phyloP scores from a whole-genome alignment of 2,113 vertebrate genomes.

The Labeo catla region DNA sequence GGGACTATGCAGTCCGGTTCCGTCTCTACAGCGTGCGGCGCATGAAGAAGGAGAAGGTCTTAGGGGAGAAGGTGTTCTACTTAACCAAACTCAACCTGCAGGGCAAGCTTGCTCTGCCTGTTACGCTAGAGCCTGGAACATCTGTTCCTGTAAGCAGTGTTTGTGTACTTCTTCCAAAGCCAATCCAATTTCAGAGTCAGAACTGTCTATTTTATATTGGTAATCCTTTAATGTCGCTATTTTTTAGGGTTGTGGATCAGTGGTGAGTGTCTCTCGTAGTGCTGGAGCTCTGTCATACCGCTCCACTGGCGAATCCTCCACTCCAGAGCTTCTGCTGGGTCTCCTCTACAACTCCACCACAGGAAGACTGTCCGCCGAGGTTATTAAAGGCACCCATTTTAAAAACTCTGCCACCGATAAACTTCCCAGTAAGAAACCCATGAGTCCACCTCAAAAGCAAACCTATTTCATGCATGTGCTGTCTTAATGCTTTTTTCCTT shows the following conservation, averaged over 20 bases:
- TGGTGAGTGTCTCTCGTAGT: constrained; percentile 91
- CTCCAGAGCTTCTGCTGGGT: constrained; percentile 93
- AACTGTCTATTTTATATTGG: background rate
- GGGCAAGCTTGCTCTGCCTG: constrained; percentile 93
- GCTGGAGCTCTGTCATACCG: constrained; percentile 89
- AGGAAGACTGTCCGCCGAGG: constrained; percentile 92
- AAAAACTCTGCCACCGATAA: constrained; percentile 92
- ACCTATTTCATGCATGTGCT: background rate
- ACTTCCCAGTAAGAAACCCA: constrained; percentile 88
- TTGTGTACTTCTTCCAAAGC: background rate
- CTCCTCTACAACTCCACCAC: constrained; percentile 95
- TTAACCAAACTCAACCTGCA: constrained; percentile 97
- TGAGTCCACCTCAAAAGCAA: constrained; percentile 43
- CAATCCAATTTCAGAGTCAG: background rate
- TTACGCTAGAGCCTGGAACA: constrained; percentile 93
- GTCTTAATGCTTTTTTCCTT: background rate
- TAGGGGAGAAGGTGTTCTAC: constrained; percentile 97
- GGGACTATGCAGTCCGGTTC: constrained; percentile 93
- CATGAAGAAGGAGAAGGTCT: constrained; percentile 95
- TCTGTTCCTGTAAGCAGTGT: constrained; percentile 86
- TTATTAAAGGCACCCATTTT: constrained; percentile 98
- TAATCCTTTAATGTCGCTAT: constrained; percentile 19
- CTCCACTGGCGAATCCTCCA: constrained; percentile 86
- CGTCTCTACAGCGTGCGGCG: constrained; percentile 92
- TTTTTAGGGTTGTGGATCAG: constrained; percentile 90